A percentile compares a stretch with the other conserved stretches of the same genome.
Evolutionary conservation across 2,888 invertebrate genomes (phyloP).

Genomic region (Callimorpha dominula): DNA sequence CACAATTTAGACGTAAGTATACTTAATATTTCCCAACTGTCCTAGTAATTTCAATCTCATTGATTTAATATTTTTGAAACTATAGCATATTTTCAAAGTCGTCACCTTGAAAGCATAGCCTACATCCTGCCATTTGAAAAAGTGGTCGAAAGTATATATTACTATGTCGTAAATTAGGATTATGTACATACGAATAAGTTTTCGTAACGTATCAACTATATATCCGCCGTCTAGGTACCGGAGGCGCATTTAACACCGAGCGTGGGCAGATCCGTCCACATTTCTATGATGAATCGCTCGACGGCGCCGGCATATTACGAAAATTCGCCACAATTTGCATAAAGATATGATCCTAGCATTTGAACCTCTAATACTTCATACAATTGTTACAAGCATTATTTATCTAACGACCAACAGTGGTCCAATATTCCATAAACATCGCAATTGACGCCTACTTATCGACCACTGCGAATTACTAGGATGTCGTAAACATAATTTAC

Average conservation of each 20-base stretch:
- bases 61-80: conserved; percentile 9
- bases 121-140: conserved; percentile 22
- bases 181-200: conserved; percentile 56
- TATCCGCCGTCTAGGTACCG: conserved; percentile 56
- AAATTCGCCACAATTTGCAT: conserved; percentile 82
- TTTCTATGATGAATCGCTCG: conserved; percentile 84
- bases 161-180: conserved; percentile 49
- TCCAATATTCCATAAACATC: conserved; percentile 53
- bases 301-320: conserved; percentile 77
- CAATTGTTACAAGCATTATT: conserved; percentile 73
- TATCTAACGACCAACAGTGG: conserved; percentile 65
- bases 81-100: conserved; percentile 16
- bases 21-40: conserved; percentile 9
- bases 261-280: conserved; percentile 84
- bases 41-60: conserved; percentile 11
- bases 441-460: conserved; percentile 62
- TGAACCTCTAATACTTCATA: conserved; percentile 59
- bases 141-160: conserved; percentile 33
- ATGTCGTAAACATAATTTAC: conserved; percentile 56
- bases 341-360: conserved; percentile 72
- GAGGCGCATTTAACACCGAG: conserved; percentile 71
- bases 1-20: conserved; percentile 3
- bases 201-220: conserved; percentile 60
- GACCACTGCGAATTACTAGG: conserved; percentile 54
- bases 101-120: conserved; percentile 8